phyloP scores from a whole-genome alignment of 1,140 invertebrate species.

The Microvelia longipes region DNA sequence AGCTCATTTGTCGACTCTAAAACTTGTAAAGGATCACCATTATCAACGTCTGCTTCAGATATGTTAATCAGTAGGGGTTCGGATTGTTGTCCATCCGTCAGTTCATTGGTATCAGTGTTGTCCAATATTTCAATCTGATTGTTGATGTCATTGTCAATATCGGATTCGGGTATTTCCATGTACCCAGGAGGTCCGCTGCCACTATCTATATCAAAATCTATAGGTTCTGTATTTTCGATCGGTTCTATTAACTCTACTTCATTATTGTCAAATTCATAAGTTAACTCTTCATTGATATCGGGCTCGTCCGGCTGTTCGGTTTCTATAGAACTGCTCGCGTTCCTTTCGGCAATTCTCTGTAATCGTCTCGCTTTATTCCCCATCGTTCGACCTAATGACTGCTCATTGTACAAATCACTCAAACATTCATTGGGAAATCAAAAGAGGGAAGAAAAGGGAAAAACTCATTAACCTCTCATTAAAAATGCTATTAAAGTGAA shows the following conservation, averaged over 20 bases:
- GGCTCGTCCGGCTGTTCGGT: background rate
- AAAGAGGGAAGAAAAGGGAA: background rate
- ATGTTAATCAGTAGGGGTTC: too few relatives aligned
- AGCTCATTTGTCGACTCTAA: too few relatives aligned
- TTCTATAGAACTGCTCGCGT: background rate
- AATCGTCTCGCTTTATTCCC: background rate
- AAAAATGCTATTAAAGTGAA: background rate
- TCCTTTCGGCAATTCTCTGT: background rate
- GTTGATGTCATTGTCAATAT: background rate
- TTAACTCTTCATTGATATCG: background rate
- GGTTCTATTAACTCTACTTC: background rate
- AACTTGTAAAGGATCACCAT: too few relatives aligned
- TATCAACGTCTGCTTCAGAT: too few relatives aligned
- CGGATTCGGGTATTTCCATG: background rate
- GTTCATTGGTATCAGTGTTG: too few relatives aligned
- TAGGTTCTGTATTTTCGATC: background rate
- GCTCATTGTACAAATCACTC: background rate
- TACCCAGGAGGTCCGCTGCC: background rate
- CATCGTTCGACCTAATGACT: background rate
- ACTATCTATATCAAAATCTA: background rate
- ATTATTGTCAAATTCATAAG: background rate
- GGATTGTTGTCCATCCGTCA: too few relatives aligned
- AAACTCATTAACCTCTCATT: background rate
- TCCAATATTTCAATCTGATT: background rate
- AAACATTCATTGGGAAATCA: too few relatives aligned